These are phyloP conservation scores for Entomobrya multifasciata DNA, from an alignment of 2,888 invertebrate species.

Conservation along the genomic window DNA sequence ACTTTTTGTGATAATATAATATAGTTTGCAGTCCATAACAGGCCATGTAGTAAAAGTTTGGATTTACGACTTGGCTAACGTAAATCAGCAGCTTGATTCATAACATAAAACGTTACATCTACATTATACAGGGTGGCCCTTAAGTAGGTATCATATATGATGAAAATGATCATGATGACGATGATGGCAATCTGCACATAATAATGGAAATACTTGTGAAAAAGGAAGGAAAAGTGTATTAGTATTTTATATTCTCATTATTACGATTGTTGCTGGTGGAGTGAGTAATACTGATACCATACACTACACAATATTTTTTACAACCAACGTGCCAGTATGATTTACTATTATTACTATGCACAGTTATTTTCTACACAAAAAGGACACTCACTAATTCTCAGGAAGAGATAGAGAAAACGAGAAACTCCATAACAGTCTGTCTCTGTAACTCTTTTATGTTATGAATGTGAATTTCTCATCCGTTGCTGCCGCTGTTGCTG, in stretches of 20 bases:
- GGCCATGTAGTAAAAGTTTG: slow-evolving; percentile 9
- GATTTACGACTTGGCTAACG: slow-evolving; percentile 42
- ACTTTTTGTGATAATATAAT: neutral
- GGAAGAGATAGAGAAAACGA: neutral
- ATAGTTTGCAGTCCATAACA: slow-evolving; percentile 4
- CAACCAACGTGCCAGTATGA: too few species aligned
- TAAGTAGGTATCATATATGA: neutral
- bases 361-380: too few species aligned
- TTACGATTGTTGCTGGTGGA: too few species aligned
- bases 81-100: slow-evolving; percentile 39
- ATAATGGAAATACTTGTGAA: too few species aligned
- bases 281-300: too few species aligned
- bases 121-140: neutral
- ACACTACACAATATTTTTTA: neutral
- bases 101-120: neutral
- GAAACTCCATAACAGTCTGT: neutral
- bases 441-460: neutral
- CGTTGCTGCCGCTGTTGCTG: neutral
- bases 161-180: neutral
- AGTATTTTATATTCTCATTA: too few species aligned
- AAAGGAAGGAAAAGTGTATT: too few species aligned
- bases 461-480: neutral
- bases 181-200: neutral
- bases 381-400: too few species aligned
- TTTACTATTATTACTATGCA: too few species aligned